Evolutionary conservation across 2,888 invertebrate genomes (phyloP).

Genomic region (Spatulosminthurus flaviceps): DNA sequence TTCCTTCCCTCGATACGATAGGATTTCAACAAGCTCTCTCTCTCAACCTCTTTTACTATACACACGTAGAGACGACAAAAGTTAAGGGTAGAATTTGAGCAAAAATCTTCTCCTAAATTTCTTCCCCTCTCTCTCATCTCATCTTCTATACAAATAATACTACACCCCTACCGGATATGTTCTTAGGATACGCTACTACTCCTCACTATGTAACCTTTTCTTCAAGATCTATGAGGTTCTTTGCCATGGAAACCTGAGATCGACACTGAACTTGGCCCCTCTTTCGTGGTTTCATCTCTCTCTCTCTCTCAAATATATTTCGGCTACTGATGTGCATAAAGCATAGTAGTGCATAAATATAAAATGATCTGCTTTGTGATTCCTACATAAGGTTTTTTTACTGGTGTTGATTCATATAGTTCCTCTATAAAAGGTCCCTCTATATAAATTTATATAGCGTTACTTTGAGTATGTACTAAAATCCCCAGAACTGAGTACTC

Average conservation of each 20-base stretch:
- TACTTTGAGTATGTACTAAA: no score
- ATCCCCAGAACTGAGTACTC: no score
- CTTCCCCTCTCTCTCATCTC: constrained; percentile 18
- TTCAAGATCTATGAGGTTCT: constrained; percentile 13
- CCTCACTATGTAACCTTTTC: not conserved
- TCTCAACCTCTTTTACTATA: no score
- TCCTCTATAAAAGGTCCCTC: no score
- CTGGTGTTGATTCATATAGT: not conserved
- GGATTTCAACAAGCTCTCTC: not conserved
- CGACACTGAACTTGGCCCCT: not conserved
- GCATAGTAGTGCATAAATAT: not conserved
- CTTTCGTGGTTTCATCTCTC: constrained; percentile 19
- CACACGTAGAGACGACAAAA: not conserved
- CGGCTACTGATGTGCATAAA: not conserved
- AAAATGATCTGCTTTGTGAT: not conserved
- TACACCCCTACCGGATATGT: not conserved
- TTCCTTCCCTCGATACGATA: not conserved
- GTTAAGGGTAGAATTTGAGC: not conserved
- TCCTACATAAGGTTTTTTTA: not conserved
- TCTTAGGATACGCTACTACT: no score
- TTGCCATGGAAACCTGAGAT: constrained; percentile 36
- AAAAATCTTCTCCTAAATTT: constrained; percentile 10
- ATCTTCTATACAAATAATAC: constrained; percentile 6
- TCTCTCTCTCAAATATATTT: constrained; percentile 25
- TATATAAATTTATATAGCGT: no score